Base-by-base conservation (phyloP, 2,113 vertebrate genomes). In the Pedionomus torquatus region DNA sequence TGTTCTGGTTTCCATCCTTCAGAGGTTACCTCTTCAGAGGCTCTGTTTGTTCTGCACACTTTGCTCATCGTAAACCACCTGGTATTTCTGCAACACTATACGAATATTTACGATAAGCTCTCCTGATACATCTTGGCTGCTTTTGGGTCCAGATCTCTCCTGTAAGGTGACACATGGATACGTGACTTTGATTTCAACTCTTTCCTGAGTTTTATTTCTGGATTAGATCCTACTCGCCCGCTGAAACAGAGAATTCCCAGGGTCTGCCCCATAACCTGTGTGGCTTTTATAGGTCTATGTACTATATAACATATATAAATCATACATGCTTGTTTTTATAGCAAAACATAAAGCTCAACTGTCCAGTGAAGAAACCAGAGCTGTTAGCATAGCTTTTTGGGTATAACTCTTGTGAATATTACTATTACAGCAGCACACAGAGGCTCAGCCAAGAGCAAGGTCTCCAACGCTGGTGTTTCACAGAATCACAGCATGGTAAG, bases 401-500 rank as follows among this genome's bases (percentile, higher is more conserved):
- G 14, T 10, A 37, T 37, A 48, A 7, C 18, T 7, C 15, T 70
- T 57, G 24, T 10, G 35, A 90, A 19, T 81, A 66, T 72, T 91
- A 82, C 28, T 61, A 37, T 55, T 86, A 33, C 26, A 65, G 41
- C 31, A 87, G 61, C 28, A 70, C 8, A 20, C 5, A 31, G 30
- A 43, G 30, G 39, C 44, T 74, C 43, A 71, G 31, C 37, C 33
- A 52, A 58, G 55, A 81, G 8, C 0, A 0, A 41, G 17, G 9
- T 49, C 37, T 65, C 46, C 12, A 11, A 24, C 20, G 25, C 14
- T 25, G 30, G 12, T 35, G 9, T 35, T 86, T 57, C 52, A 28
- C 23, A 20, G 46, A 46, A 46, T 46, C 46, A 46, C 19, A 46
- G 18, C 18, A 46, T 46, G 46, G 18, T 46, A 20, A 20, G 46